Evolutionary conservation across 2,888 invertebrate genomes (phyloP), one percentile per base, ranked within the genome.

Genomic region (Byasa hedistus): DNA sequence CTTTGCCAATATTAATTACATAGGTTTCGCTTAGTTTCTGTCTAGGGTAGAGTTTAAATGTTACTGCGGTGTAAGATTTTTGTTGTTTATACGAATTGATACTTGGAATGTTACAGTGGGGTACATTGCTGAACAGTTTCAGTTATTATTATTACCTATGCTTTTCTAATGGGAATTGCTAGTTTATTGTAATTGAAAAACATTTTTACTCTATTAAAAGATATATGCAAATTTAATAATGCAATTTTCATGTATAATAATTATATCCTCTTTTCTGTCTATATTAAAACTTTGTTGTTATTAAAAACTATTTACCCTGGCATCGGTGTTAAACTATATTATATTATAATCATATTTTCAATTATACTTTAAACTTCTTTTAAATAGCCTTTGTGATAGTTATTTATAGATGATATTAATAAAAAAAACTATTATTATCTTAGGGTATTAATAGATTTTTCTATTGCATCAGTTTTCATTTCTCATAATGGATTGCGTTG

Each of bases 11-110:
- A 76, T 78, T 79, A 10, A 75, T 76, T 78, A 76, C 71, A 75
- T 84, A 84, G 83, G 15, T n/a, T 79, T 84, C 77, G 85, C 88
- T 87, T 89, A 86, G 87, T 86, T 83, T 85, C 80, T 82, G 80
- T 85, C 80, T 89, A 89, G 84, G 71, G 70, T 86, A 87, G 84
- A 72, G 83, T 63, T 82, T 10, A 78, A 74, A 78, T 78, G 76
- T 74, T 83, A 79, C 68, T 62, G 54, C 65, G 71, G 77, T 83
- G 75, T 89, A 89, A 89, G 87, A 80, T n/a, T 87, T 90, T 89
- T 89, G 90, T 90, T 90, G 90, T 90, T 90, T 90, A 90, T 84
- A 85, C 83, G 81, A 80, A 83, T 84, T 79, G 84, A 87, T 87
- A 86, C 85, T 86, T 85, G 81, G 82, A 86, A 85, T 84, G 86